These are phyloP conservation scores for Dicentrarchus labrax DNA, from an alignment of 2,113 vertebrate species.

Conservation along the genomic window DNA sequence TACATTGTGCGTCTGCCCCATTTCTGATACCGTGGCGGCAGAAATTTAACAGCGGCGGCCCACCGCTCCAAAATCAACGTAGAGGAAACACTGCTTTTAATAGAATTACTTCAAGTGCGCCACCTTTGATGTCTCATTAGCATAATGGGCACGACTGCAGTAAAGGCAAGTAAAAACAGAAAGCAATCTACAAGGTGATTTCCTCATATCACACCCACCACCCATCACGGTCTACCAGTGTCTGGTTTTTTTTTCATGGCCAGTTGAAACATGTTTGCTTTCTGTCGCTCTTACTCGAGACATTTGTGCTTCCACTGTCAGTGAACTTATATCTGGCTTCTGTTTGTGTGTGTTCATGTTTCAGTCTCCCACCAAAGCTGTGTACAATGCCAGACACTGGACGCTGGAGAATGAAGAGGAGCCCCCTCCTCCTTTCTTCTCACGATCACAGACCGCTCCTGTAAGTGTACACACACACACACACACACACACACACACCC, in stretches of 20 bases:
- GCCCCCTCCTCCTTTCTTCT: constrained; percentile 84
- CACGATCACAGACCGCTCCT: constrained; percentile 86
- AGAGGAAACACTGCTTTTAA: too few relatives aligned
- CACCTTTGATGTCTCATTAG: not conserved
- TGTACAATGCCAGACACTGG: constrained; percentile 99
- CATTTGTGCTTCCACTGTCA: not conserved
- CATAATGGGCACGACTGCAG: not conserved
- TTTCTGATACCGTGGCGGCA: too few relatives aligned
- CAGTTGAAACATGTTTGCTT: not conserved
- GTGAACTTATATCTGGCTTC: not conserved
- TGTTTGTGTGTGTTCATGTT: constrained; percentile 47
- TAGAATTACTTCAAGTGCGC: too few relatives aligned
- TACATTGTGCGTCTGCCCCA: too few relatives aligned
- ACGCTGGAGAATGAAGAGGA: constrained; percentile 90
- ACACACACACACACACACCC: too few relatives aligned
- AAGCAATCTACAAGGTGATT: not conserved
- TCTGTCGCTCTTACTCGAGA: not conserved
- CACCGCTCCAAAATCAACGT: too few relatives aligned
- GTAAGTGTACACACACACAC: constrained; percentile 72
- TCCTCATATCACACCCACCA: not conserved
- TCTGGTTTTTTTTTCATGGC: not conserved
- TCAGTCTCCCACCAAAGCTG: constrained; percentile 98
- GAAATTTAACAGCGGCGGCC: too few relatives aligned
- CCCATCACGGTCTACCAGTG: not conserved
- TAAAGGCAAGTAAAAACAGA: not conserved